Base-by-base conservation (phyloP, 2,888 invertebrate genomes). In the Eulithis testata region DNA sequence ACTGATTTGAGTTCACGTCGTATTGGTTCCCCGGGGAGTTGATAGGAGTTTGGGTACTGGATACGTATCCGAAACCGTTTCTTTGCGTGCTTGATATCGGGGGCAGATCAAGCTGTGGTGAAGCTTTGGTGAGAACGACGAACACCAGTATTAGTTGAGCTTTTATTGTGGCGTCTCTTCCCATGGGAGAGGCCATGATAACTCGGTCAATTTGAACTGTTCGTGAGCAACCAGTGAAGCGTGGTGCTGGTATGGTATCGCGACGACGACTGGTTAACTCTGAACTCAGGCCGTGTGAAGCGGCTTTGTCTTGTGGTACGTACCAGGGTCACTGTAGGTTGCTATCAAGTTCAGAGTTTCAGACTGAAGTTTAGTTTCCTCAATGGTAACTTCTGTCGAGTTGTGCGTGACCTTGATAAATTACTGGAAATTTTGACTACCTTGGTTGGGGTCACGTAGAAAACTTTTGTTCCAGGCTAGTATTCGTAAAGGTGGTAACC, bases 101-200 rank as follows among this genome's bases (percentile, higher is more conserved):
- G 2, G 95, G 95, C 53, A 95, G 76, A 75, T 95, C 94, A 54
- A 95, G 79, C 74, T 95, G 95, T 0, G 93, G 88, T 43, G 83
- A 78, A 1, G 83, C 81, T 57, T 72, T 69, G 61, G 80, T 79
- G 61, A 79, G 65, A 8, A 75, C 62, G 4, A 78, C 52, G 27
- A 83, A 64, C 65, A 87, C 76, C 66, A 89, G 66, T 68, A 79
- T 73, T 63, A 88, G 66, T 76, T 80, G 79, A 60, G 84, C 85
- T 72, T 81, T 82, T 72, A 63, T 21, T 31, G 53, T 36, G 45
- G 45, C 52, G 52, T 27, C 63, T 58, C 52, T 51, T 56, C 59
- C 59, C 12, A 56, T 12, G 12, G 65, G 53, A 65, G 47, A 87
- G 80, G 91, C 88, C 92, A 92, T 93, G 77, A 72, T 88, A 77